phyloP scores from a whole-genome alignment of 2,888 invertebrate species.

The Eilema griseolum region DNA sequence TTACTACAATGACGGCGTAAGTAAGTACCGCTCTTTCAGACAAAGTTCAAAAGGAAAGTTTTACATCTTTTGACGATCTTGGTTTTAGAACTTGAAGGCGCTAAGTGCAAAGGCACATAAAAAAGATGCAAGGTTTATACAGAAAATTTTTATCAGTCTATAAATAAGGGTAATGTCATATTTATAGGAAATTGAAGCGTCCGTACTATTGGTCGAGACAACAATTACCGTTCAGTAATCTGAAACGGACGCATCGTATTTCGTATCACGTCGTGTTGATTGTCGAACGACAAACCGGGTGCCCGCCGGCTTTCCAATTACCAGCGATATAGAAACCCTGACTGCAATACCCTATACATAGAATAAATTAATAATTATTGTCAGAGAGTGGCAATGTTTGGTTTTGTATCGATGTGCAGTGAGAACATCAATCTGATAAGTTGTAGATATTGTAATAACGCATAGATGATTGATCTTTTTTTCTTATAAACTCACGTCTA shows the following conservation, averaged over 20 bases:
- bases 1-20: conserved; percentile 8
- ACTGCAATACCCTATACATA: conserved; percentile 56
- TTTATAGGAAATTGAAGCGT: conserved; percentile 42
- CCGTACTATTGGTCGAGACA: conserved; percentile 68
- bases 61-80: conserved; percentile 19
- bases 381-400: conserved; percentile 23
- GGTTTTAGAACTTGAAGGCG: conserved; percentile 19
- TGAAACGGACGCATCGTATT: conserved; percentile 79
- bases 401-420: neutral
- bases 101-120: conserved; percentile 27
- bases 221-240: conserved; percentile 72
- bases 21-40: conserved; percentile 9
- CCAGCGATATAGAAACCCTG: conserved; percentile 77
- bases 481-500: no score
- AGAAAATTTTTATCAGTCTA: conserved; percentile 19
- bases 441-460: neutral
- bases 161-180: conserved; percentile 33
- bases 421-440: neutral
- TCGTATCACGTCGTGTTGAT: conserved; percentile 85
- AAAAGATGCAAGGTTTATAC: conserved; percentile 19
- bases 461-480: no score
- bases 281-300: conserved; percentile 80
- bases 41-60: conserved; percentile 22
- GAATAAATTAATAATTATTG: conserved; percentile 42
- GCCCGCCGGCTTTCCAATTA: conserved; percentile 81